Evolutionary conservation across 2,888 invertebrate genomes (phyloP).

Genomic region (Tenthredo scrophulariae): DNA sequence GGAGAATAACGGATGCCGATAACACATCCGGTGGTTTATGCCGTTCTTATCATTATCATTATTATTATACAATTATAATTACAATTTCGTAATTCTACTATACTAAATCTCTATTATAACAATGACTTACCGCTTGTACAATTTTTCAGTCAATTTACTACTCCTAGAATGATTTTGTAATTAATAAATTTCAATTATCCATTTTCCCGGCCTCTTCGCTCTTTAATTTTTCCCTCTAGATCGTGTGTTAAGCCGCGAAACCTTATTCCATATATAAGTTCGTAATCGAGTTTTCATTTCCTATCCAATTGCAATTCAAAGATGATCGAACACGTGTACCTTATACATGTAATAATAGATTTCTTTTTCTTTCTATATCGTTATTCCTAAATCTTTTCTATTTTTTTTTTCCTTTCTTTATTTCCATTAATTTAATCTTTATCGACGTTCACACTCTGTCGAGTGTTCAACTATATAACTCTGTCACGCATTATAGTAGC

Average conservation of each 20-base stretch:
- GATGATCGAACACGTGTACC: too few relatives aligned
- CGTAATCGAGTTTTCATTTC: conserved; percentile 18
- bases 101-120: too few relatives aligned
- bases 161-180: too few relatives aligned
- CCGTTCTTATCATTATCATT: not conserved
- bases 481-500: conserved; percentile 25
- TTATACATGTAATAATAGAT: too few relatives aligned
- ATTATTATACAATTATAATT: not conserved
- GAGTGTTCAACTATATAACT: conserved; percentile 13
- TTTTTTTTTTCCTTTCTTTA: not conserved
- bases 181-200: not conserved
- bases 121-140: too few relatives aligned
- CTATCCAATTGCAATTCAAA: not conserved
- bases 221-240: not conserved
- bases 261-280: conserved; percentile 24
- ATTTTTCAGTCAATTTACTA: too few relatives aligned
- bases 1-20: conserved; percentile 40
- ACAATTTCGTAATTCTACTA: too few relatives aligned
- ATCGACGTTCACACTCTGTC: conserved; percentile 24
- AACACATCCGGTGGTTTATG: conserved; percentile 24
- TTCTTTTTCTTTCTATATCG: too few relatives aligned
- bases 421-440: not conserved
- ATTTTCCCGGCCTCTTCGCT: not conserved
- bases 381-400: too few relatives aligned
- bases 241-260: conserved; percentile 7